Percentiles rank a stretch among this genome's conserved stretches.
These are phyloP conservation scores for Sesamia nonagrioides DNA, from an alignment of 1,140 invertebrate genomes.

Conservation along the genomic window DNA sequence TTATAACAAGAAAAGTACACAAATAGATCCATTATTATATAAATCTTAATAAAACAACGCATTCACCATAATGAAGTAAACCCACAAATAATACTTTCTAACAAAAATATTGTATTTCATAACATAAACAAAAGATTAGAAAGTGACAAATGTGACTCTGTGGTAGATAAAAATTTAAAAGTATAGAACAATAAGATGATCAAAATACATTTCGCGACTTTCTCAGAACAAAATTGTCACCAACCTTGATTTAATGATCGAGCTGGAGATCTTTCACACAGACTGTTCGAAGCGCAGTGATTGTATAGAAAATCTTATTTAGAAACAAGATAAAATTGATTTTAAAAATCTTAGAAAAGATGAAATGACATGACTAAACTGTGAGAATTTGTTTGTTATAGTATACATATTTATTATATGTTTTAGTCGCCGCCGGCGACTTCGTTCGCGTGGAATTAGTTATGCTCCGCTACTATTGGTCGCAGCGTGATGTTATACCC, in stretches of 20 bases:
- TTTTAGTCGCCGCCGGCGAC: too few species aligned
- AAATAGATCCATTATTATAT: background rate
- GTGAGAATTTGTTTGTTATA: too few species aligned
- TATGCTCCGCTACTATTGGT: too few species aligned
- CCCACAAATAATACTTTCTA: conserved; percentile 17
- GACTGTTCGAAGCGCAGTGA: conserved; percentile 2
- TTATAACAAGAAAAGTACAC: background rate
- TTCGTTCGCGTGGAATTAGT: too few species aligned
- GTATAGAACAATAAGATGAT: conserved; percentile 49
- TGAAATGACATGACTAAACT: too few species aligned
- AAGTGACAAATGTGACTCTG: conserved; percentile 36
- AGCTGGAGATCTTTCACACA: conserved; percentile 26
- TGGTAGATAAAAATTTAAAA: conserved; percentile 35
- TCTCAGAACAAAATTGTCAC: conserved; percentile 50
- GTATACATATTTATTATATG: too few species aligned
- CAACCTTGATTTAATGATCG: conserved; percentile 40
- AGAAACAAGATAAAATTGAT: background rate
- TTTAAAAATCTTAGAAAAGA: background rate
- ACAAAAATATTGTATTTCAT: conserved; percentile 38
- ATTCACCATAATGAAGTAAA: background rate
- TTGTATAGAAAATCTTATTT: conserved; percentile 7
- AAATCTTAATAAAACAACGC: background rate
- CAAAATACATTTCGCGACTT: conserved; percentile 50
- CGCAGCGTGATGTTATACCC: too few species aligned
- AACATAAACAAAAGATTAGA: conserved; percentile 51